Evolutionary conservation across 2,113 vertebrate genomes (phyloP).

Genomic region (Sander vitreus): DNA sequence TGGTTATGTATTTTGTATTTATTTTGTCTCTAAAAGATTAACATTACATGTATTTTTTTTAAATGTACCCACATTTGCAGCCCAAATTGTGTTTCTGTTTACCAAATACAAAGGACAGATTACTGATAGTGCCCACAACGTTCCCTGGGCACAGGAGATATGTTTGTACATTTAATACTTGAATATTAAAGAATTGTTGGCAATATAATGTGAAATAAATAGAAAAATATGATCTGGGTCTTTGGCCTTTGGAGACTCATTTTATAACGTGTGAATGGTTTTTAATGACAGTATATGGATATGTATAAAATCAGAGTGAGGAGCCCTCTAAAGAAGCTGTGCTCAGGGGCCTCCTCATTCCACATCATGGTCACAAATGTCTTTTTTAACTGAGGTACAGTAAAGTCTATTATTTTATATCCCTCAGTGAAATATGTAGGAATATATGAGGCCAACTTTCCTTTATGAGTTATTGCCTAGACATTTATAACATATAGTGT

Average conservation of each 20-base stretch:
- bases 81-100: too few relatives aligned
- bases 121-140: too few relatives aligned
- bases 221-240: too few relatives aligned
- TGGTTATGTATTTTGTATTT: background rate
- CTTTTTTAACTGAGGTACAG: background rate
- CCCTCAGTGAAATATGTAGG: too few relatives aligned
- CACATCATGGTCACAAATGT: background rate
- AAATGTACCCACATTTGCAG: background rate
- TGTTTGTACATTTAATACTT: too few relatives aligned
- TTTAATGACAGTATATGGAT: background rate
- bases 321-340: background rate
- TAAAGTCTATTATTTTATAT: too few relatives aligned
- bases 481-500: conserved; percentile 26
- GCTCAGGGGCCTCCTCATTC: background rate
- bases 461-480: conserved; percentile 23
- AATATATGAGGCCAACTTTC: background rate
- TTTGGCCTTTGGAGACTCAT: background rate
- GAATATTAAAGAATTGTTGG: too few relatives aligned
- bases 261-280: background rate
- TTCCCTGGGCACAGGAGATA: too few relatives aligned
- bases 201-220: too few relatives aligned
- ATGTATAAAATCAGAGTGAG: background rate
- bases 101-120: too few relatives aligned
- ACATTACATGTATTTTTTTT: background rate
- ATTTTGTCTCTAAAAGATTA: background rate